Base-by-base conservation (phyloP, 2,888 invertebrate genomes). In the Amblyjoppa fuscipennis region DNA sequence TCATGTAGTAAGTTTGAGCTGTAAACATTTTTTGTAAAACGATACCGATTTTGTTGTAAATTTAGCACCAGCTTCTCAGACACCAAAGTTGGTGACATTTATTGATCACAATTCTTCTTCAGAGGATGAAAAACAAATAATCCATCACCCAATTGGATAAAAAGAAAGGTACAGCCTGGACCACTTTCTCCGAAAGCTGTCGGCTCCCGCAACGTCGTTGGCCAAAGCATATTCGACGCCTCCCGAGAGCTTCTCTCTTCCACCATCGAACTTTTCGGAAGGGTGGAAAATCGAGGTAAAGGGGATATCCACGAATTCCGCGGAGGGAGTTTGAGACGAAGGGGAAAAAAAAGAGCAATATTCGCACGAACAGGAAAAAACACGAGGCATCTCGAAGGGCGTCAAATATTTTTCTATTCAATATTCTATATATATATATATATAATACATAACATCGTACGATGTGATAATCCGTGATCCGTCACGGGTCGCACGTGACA, bases 391-490 rank as follows among this genome's bases (percentile, higher is more conserved):
- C 53, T 56, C 16, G 53, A n/a, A 77, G 9, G 56, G 34, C 34
- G 34, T 64, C 61, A 69, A 49, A 49, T 25, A 69, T 69, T 71
- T 71, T 71, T 53, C 49, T n/a, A 16, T 64, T 16, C 51, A 38
- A 73, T 38, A 66, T 59, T 56, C 56, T 45, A 45, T 38, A 2
- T 38, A 11, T 41, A 41, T 2, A 41, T 11, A 41, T 41, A 41
- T 41, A 56, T 89, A 86, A 81, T 88, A 83, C 86, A 86, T 87
- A 86, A 41, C 11, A 0, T 87, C 83, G 77, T 83, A 86, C 83
- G 84, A 88, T 73, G 82, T 78, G 80, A 73, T 78, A 85, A 87
- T 86, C 83, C 86, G 80, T 74, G 78, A 87, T 87, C 83, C 70
- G 81, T 81, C 83, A 83, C 71, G 64, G 56, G 56, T 28, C 66